Evolutionary conservation across 2,888 invertebrate genomes (phyloP).

Genomic region (Nomada ruficornis): DNA sequence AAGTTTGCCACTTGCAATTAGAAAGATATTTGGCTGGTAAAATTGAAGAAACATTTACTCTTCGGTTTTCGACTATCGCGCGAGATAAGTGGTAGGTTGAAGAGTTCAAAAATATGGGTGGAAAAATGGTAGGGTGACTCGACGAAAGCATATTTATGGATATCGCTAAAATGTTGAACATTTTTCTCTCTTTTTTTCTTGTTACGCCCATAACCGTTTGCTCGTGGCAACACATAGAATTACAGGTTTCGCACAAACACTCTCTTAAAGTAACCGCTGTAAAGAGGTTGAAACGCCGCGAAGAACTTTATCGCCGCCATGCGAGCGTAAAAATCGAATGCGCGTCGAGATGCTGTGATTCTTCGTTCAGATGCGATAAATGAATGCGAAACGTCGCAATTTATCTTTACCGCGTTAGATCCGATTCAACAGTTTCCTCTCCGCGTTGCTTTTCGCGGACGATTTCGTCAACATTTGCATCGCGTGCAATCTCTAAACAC

Average conservation of each 20-base stretch:
- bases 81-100: too few species aligned
- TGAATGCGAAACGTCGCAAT: constrained; percentile 52
- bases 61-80: too few species aligned
- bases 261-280: not conserved
- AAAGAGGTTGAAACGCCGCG: constrained; percentile 12
- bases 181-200: too few species aligned
- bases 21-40: too few species aligned
- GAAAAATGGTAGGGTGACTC: too few species aligned
- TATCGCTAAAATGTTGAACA: too few species aligned
- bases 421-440: constrained; percentile 8
- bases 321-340: constrained; percentile 2
- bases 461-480: constrained; percentile 31
- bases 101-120: too few species aligned
- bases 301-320: constrained; percentile 5
- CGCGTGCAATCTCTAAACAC: constrained; percentile 26
- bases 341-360: constrained; percentile 31
- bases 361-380: constrained; percentile 52
- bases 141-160: too few species aligned
- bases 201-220: not conserved
- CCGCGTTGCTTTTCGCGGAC: constrained; percentile 22
- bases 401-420: constrained; percentile 30
- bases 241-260: not conserved
- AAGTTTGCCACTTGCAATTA: too few species aligned
- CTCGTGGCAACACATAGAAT: not conserved
- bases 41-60: too few species aligned